A percentile compares a stretch with the other conserved stretches of the same genome.
Evolutionary conservation across 2,797 vertebrate species (phyloP).

Genomic region (Sardinella longiceps): DNA sequence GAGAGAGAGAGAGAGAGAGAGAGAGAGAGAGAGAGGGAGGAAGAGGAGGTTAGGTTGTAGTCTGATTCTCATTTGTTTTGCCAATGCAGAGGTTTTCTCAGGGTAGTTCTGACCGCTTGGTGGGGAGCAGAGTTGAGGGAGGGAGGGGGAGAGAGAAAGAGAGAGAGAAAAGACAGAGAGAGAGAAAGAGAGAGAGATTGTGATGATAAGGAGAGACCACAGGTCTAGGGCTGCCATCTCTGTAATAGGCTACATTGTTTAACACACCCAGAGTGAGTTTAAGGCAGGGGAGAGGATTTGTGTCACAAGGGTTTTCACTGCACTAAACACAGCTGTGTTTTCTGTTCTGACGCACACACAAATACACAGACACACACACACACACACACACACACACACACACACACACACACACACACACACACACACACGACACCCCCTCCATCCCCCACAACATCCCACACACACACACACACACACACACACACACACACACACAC

Average conservation of each 20-base stretch:
- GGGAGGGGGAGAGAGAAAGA: too few relatives aligned
- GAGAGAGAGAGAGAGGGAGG: not conserved
- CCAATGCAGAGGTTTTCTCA: not conserved
- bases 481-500: not conserved
- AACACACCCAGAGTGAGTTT: not conserved
- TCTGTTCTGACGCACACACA: not conserved
- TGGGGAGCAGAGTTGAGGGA: not conserved
- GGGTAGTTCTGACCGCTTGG: not conserved
- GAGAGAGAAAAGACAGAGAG: too few relatives aligned
- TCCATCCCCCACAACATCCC: too few relatives aligned
- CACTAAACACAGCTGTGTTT: not conserved
- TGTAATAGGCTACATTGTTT: not conserved
- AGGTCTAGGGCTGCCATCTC: not conserved
- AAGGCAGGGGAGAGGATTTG: not conserved
- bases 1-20: too few relatives aligned
- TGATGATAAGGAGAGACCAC: not conserved
- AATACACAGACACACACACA: not conserved
- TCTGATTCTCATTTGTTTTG: not conserved
- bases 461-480: conserved; percentile 1
- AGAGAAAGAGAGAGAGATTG: not conserved
- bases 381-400: not conserved
- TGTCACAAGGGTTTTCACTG: not conserved
- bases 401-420: conserved; percentile 1
- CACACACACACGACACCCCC: too few relatives aligned
- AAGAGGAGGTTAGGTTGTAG: not conserved